Evolutionary conservation across 1,140 invertebrate genomes (phyloP), one percentile per base, ranked within the genome.

Genomic region (Drosophila sp.): DNA sequence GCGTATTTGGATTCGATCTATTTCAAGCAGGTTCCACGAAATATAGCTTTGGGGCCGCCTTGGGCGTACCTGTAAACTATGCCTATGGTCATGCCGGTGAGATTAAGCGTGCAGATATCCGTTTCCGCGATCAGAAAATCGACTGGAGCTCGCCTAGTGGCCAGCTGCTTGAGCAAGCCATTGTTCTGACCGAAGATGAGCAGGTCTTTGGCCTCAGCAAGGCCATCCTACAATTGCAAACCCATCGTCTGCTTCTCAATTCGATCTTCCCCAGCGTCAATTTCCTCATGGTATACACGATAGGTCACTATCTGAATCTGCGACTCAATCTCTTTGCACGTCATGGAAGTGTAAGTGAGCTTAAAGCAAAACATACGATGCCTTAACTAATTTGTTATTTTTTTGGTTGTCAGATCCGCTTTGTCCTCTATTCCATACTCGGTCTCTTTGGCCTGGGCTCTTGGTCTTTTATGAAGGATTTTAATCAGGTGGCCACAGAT

Each of bases 141-240:
- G 91, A 95, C 71, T 95, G 95, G 95, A 92, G 91, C 32, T 93
- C 94, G 1, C 93, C 94, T 62, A 92, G 92, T 55, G 95, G 95
- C 0, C 91, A 93, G 73, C 79, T 94, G 41, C 92, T 97, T 11
- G 80, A 95, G 33, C 86, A 95, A 2, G 94, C 96, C 1, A 76
- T 97, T 11, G 85, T 96, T 1, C 79, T 97, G 1, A 95, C 95
- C 7, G 95, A 96, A 50, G 94, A 96, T 54, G 96, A 96, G 4
- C 94, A 96, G 84, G 94, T 96, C 65, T 97, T 96, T 93, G 96
- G 94, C 8, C 94, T 97, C 27, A 96, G 95, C 60, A 93, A 95
- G 67, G 94, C 97, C 92, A 93, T 97, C 50, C 85, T 95, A 60
- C 93, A 94, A 84, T 90, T 93, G 8, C 92, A 94, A 60, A 94